Percentiles rank a stretch among this genome's conserved stretches.
Evolutionary conservation across 2,113 vertebrate genomes (phyloP).

Genomic region (Australoheros scitulus): DNA sequence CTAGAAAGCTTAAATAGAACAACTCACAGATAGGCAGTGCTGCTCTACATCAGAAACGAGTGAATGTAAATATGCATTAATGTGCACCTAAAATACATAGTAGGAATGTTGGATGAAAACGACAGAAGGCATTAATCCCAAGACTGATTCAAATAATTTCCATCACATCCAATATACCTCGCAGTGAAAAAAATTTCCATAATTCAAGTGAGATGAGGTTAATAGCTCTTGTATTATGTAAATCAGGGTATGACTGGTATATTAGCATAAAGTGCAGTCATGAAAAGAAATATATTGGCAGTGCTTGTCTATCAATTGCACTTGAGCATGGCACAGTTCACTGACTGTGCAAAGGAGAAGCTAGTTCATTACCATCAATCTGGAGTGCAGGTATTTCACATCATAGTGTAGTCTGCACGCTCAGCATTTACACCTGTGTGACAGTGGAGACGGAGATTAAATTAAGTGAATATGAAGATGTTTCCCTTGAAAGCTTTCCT

Average conservation of each 20-base stretch:
- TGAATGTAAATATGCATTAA: neutral
- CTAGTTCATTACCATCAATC: conserved; percentile 15
- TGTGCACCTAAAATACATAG: neutral
- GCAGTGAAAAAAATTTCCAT: conserved; percentile 42
- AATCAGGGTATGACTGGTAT: conserved; percentile 53
- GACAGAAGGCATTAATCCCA: conserved; percentile 6
- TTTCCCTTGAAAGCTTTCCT: neutral
- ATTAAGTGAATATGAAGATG: neutral
- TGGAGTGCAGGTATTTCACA: conserved; percentile 15
- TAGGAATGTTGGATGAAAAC: neutral
- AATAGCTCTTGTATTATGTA: conserved; percentile 59
- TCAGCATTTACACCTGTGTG: neutral
- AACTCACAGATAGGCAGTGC: neutral
- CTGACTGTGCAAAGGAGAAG: conserved; percentile 12
- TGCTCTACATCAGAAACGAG: neutral
- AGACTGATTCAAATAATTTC: conserved; percentile 26
- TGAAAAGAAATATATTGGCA: conserved; percentile 38
- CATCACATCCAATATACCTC: conserved; percentile 22
- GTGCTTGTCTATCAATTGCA: conserved; percentile 30
- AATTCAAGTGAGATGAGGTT: conserved; percentile 50
- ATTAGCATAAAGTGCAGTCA: conserved; percentile 55
- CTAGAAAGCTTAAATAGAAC: neutral
- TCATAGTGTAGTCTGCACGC: rapidly evolving
- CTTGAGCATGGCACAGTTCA: conserved; percentile 26
- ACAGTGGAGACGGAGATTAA: neutral